Conservation (phyloP, 2,797 vertebrate species). For the Synaphobranchus kaupii region DNA sequence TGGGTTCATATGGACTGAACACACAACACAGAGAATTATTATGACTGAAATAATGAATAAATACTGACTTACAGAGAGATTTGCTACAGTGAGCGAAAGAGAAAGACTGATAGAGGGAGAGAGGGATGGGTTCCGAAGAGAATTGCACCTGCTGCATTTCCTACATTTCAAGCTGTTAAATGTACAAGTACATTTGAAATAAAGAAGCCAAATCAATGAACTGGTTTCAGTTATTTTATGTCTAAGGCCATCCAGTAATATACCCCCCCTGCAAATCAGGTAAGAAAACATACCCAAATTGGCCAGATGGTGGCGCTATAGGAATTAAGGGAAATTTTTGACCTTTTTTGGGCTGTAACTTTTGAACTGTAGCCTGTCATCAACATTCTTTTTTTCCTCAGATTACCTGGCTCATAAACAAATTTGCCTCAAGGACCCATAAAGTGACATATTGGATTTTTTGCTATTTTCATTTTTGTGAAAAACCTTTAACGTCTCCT, state of each 20-base stretch:
- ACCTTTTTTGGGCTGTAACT: no score
- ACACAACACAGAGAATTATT: not conserved
- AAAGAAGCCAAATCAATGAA: slow-evolving; percentile 19
- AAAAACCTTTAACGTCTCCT: no score
- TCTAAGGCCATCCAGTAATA: not conserved
- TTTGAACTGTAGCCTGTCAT: no score
- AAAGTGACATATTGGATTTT: no score
- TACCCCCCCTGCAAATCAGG: no score
- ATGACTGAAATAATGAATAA: slow-evolving; percentile 50
- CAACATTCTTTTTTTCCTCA: no score
- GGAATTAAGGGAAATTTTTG: no score
- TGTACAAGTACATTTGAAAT: slow-evolving; percentile 28
- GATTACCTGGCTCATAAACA: no score
- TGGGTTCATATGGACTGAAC: not conserved
- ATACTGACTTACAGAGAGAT: slow-evolving; percentile 23
- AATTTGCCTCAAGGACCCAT: no score
- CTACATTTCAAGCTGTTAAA: slow-evolving; percentile 50
- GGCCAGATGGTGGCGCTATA: no score
- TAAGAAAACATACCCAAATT: no score
- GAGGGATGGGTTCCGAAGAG: slow-evolving; percentile 36
- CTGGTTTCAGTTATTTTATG: not conserved
- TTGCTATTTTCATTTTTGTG: no score
- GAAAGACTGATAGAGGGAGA: slow-evolving; percentile 7
- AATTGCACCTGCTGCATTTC: slow-evolving; percentile 45
- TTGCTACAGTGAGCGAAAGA: not conserved